Evolutionary conservation across 2,888 invertebrate species (phyloP), one percentile per base, ranked within the genome.

Genomic region (Gasteruption jaculator): DNA sequence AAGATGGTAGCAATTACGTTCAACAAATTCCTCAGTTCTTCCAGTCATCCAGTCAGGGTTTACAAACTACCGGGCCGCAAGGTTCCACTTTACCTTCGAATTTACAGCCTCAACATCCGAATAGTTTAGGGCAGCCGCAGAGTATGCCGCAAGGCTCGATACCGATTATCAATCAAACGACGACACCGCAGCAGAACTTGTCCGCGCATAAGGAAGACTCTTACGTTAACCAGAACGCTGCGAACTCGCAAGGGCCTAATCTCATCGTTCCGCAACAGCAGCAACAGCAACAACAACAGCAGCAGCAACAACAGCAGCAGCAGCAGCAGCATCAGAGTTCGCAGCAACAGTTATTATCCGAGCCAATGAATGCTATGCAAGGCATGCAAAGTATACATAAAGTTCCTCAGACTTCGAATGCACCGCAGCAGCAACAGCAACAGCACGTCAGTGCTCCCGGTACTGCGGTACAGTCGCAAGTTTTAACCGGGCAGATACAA

Each of bases 1-100:
- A 6, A 75, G 76, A 72, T n/a, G n/a, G n/a, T n/a, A n/a, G n/a
- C n/a, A n/a, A n/a, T n/a, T n/a, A n/a, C n/a, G 74, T 77, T 29
- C 74, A 63, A 48, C 57, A 54, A 38, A 54, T 55, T 27, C 62
- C 53, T 45, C 65, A 56, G 49, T 63, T 61, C 56, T 61, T 60
- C 50, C 63, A 56, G 42, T 53, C 55, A 2, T 53, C 56, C 12
- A 43, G 54, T 43, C 65, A 58, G 38, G 61, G 63, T 14, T 50
- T 64, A 37, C 53, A 58, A n/a, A 62, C 64, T 15, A 69, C 73
- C 42, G 74, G 73, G 54, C 74, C 74, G 18, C 80, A 79, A 52
- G 80, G 79, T n/a, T 71, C 79, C 1, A 79, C 80, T n/a, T 71
- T 80, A 54, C 79, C 80, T 24, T 73, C 77, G 11, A 79, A 77